Conservation (phyloP, 1,140 invertebrate species). For the Asobara japonica region DNA sequence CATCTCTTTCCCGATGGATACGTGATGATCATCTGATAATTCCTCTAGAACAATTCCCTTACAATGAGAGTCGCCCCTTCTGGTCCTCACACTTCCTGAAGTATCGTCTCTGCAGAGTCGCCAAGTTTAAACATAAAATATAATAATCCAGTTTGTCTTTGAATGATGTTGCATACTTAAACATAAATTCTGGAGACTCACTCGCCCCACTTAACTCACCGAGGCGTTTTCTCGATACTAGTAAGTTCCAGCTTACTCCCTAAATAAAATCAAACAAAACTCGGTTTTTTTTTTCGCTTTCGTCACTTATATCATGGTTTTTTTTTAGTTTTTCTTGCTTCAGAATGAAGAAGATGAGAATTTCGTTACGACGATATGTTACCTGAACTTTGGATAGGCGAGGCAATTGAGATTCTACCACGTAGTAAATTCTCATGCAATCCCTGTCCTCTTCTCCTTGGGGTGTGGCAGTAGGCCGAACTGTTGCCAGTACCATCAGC, state of each 20-base stretch:
- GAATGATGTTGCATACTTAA: background rate
- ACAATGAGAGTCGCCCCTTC: background rate
- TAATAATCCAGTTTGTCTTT: background rate
- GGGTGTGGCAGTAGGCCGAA: slow-evolving; percentile 21
- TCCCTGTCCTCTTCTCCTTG: slow-evolving; percentile 14
- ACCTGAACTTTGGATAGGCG: slow-evolving; percentile 25
- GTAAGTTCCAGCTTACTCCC: slow-evolving; percentile 2
- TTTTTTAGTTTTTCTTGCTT: slow-evolving; percentile 19
- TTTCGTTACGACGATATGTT: slow-evolving; percentile 19
- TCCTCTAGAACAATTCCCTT: background rate
- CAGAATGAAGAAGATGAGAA: background rate
- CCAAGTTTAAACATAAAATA: background rate
- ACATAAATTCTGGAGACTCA: background rate
- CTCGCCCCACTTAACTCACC: background rate
- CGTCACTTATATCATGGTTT: background rate
- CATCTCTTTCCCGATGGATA: slow-evolving; percentile 17
- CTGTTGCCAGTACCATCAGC: slow-evolving; percentile 11
- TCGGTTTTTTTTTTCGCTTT: slow-evolving; percentile 23
- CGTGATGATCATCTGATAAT: slow-evolving; percentile 5
- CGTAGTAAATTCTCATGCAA: slow-evolving; percentile 32
- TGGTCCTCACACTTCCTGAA: background rate
- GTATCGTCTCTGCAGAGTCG: slow-evolving; percentile 9
- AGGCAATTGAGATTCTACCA: background rate
- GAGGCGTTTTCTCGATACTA: background rate
- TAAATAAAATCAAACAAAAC: slow-evolving; percentile 18